A percentile compares a stretch with the other conserved stretches of the same genome.
These are phyloP conservation scores for Erethizon dorsatum DNA, from an alignment of 2,797 vertebrate genomes.

Conservation along the genomic window DNA sequence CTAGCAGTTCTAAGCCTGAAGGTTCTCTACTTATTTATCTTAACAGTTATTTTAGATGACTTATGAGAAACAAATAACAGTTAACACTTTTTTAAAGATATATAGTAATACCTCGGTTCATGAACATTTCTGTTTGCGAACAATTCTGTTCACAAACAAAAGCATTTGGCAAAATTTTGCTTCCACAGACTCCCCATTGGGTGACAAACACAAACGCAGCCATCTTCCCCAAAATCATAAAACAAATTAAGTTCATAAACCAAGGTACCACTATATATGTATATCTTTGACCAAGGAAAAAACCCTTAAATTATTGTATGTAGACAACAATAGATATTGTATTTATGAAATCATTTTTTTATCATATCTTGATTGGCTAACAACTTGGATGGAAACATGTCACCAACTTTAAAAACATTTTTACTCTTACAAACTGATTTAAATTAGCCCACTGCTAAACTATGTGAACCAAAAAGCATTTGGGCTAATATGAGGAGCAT, in stretches of 20 bases:
- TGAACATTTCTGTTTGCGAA: not conserved
- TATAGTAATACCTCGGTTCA: not conserved
- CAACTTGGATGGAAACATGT: not conserved
- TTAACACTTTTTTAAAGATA: not conserved
- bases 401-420: not conserved
- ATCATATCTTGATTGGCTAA: not conserved
- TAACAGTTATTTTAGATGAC: not conserved
- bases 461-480: not conserved
- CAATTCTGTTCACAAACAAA: not conserved
- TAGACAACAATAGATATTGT: not conserved
- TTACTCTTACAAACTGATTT: not conserved
- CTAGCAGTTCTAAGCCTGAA: not conserved
- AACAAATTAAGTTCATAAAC: not conserved
- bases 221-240: not conserved
- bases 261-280: not conserved
- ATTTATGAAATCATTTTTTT: not conserved
- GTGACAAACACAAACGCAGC: not conserved
- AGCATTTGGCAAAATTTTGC: not conserved
- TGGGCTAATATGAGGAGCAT: not conserved
- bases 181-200: not conserved
- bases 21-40: not conserved
- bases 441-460: not conserved
- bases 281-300: not conserved
- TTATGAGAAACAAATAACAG: not conserved
- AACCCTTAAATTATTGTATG: not conserved